phyloP scores from a whole-genome alignment of 2,797 vertebrate genomes.

The Falco cherrug region DNA sequence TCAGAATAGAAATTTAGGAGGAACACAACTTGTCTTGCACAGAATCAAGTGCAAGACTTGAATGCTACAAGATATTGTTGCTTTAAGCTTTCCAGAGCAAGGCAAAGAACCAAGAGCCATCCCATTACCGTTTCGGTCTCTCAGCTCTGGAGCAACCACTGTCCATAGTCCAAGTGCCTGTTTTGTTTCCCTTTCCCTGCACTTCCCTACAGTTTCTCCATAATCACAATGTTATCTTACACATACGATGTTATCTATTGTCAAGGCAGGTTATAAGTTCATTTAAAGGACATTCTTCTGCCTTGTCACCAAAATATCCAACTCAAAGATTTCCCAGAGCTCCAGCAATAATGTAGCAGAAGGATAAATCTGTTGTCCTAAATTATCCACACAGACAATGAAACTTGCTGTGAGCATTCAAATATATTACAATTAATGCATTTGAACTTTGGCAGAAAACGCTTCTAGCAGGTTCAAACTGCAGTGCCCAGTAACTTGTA shows the following conservation, averaged over 20 bases:
- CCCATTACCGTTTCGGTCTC: background rate
- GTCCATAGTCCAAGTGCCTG: fast-evolving
- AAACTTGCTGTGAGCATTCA: background rate
- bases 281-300: background rate
- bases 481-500: background rate
- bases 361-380: background rate
- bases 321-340: background rate
- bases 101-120: background rate
- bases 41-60: background rate
- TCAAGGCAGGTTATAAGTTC: background rate
- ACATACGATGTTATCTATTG: background rate
- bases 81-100: background rate
- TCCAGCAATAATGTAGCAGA: background rate
- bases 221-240: background rate
- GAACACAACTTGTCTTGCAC: background rate
- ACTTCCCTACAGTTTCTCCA: background rate
- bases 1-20: background rate
- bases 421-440: background rate
- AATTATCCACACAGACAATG: background rate
- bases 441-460: background rate
- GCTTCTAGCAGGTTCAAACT: background rate
- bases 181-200: background rate
- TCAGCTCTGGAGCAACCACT: background rate
- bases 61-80: background rate
- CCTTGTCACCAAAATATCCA: background rate